These are phyloP conservation scores for Columba janthina DNA, from an alignment of 2,113 vertebrate species.

Conservation along the genomic window DNA sequence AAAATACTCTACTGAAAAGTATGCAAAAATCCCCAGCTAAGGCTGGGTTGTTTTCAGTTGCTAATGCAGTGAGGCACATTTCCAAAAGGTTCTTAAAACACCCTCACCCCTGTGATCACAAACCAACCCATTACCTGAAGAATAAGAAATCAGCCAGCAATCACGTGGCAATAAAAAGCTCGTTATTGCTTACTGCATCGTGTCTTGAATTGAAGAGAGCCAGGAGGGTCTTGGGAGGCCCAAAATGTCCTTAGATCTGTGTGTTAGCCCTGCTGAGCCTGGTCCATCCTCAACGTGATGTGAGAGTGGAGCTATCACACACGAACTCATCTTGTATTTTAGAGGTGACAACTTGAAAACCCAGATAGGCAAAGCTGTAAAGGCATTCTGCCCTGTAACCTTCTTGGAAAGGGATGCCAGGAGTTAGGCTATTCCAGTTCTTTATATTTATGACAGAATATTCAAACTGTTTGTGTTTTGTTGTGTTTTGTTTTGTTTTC, in stretches of 20 bases:
- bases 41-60: background rate
- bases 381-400: background rate
- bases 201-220: background rate
- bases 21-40: background rate
- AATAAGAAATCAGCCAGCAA: background rate
- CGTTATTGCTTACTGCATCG: background rate
- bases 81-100: conserved; percentile 22
- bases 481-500: background rate
- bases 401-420: background rate
- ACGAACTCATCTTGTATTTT: background rate
- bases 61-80: background rate
- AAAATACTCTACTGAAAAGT: background rate
- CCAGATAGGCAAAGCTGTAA: background rate
- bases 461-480: background rate
- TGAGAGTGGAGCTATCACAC: background rate
- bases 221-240: background rate
- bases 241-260: background rate
- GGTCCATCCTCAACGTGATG: accelerated
- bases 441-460: background rate
- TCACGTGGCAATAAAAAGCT: conserved; percentile 4
- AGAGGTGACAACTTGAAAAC: background rate
- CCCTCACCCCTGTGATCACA: background rate
- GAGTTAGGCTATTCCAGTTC: background rate
- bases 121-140: background rate
- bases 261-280: background rate